Percentiles rank a stretch among this genome's conserved stretches.
phyloP scores from a whole-genome alignment of 1,140 invertebrate species.

The Planococcus citri region DNA sequence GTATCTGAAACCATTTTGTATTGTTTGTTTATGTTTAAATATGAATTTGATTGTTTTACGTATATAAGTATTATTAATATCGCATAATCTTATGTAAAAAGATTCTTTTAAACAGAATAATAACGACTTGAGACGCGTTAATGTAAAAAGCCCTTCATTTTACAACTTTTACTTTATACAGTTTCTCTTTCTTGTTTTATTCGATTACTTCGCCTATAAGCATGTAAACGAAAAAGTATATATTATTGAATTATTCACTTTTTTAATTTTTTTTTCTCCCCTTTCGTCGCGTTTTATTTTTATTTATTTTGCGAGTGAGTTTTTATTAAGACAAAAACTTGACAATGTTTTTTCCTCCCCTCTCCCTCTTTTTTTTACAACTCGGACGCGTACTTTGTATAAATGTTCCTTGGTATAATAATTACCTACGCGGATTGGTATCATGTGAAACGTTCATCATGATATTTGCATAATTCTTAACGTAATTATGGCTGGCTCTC shows the following conservation, averaged over 20 bases:
- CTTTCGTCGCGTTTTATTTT: neutral
- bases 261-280: neutral
- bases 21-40: slow-evolving; percentile 2
- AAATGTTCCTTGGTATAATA: no score
- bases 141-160: neutral
- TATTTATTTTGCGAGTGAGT: neutral
- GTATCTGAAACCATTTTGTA: slow-evolving; percentile 6
- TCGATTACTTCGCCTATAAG: neutral
- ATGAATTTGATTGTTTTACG: neutral
- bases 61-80: neutral
- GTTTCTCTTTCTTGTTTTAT: neutral
- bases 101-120: neutral
- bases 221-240: neutral
- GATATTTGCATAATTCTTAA: no score
- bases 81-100: neutral
- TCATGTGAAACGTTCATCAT: no score
- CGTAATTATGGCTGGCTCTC: no score
- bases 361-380: no score
- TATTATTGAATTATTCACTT: neutral
- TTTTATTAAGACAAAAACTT: no score
- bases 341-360: no score
- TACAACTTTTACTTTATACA: slow-evolving; percentile 10
- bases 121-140: neutral
- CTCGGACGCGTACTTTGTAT: no score
- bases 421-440: no score